Evolutionary conservation across 2,797 vertebrate genomes (phyloP).

Genomic region (Eulemur albifrons): DNA sequence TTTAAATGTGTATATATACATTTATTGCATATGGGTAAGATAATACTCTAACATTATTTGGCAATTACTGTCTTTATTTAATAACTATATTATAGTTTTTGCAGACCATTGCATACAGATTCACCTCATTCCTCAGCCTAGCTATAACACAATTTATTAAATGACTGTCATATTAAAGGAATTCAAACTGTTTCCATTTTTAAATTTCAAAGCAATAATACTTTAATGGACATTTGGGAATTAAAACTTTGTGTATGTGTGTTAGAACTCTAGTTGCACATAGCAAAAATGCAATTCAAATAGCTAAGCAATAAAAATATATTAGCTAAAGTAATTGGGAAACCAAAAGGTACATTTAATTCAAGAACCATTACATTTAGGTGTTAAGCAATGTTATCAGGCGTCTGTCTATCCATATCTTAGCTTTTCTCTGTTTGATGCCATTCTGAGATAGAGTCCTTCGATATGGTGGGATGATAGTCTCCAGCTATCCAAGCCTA

Average conservation of each 20-base stretch:
- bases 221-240: not conserved
- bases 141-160: not conserved
- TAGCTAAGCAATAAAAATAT: not conserved
- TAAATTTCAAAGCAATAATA: not conserved
- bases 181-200: not conserved
- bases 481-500: not conserved
- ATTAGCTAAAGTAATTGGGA: not conserved
- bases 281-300: not conserved
- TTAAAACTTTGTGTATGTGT: not conserved
- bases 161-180: not conserved
- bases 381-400: not conserved
- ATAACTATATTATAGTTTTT: not conserved
- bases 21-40: not conserved
- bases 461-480: not conserved
- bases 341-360: not conserved
- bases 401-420: not conserved
- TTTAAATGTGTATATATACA: not conserved
- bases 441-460: not conserved
- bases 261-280: not conserved
- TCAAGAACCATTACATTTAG: not conserved
- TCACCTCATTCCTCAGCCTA: not conserved
- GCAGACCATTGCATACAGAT: not conserved
- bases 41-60: not conserved
- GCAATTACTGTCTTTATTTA: not conserved
- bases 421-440: not conserved